Percentiles rank a stretch among this genome's conserved stretches.
These are phyloP conservation scores for Xiphophorus birchmanni DNA, from an alignment of 2,797 vertebrate species.

Conservation along the genomic window DNA sequence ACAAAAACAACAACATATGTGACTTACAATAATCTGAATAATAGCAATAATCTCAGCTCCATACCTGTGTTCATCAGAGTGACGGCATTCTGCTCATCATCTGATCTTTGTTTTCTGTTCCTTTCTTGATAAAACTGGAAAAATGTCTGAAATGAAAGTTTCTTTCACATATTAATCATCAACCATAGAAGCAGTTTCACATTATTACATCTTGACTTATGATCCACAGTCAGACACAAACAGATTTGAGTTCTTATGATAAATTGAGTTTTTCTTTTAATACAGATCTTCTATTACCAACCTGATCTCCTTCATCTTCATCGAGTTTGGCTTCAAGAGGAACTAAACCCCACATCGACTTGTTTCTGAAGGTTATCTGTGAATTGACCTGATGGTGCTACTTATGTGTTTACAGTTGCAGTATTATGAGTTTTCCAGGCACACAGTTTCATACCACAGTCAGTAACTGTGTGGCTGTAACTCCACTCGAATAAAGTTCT, in stretches of 20 bases:
- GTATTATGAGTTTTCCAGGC: no score
- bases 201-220: neutral
- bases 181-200: neutral
- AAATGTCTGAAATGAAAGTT: slow-evolving; percentile 43
- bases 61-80: slow-evolving; percentile 43
- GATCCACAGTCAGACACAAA: neutral
- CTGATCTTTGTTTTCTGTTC: slow-evolving; percentile 15
- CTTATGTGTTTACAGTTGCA: no score
- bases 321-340: no score
- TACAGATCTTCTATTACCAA: neutral
- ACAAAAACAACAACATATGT: neutral
- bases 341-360: no score
- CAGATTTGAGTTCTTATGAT: neutral
- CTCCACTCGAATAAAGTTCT: no score
- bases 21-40: neutral
- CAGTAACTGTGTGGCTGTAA: no score
- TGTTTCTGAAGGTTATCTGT: no score
- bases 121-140: slow-evolving; percentile 56
- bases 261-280: neutral
- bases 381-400: no score
- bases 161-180: neutral
- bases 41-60: neutral
- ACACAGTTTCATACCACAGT: no score
- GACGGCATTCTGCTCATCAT: slow-evolving; percentile 20
- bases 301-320: neutral